Evolutionary conservation across 1,140 invertebrate species (phyloP).

Genomic region (Macrostomum lignano): DNA sequence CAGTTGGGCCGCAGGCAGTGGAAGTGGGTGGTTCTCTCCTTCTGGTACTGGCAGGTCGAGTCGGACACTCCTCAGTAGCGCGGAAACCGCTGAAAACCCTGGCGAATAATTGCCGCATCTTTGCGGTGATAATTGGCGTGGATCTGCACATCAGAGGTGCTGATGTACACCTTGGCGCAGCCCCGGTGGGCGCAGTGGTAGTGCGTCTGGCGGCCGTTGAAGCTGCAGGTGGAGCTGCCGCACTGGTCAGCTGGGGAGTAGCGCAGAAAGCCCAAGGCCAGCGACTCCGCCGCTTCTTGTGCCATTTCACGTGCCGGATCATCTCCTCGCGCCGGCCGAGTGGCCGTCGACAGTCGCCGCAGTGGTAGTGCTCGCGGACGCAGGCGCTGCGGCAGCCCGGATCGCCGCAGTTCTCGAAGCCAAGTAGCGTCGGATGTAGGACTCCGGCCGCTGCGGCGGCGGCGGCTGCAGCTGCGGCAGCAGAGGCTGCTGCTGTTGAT

Average conservation of each 20-base stretch:
- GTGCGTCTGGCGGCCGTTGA: slow-evolving; percentile 85
- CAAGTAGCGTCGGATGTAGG: too few relatives aligned
- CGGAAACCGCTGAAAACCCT: slow-evolving; percentile 69
- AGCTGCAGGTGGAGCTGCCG: slow-evolving; percentile 48
- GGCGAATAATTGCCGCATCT: slow-evolving; percentile 79
- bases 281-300: slow-evolving; percentile 80
- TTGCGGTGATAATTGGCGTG: slow-evolving; percentile 92
- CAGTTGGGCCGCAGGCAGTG: slow-evolving; percentile 65
- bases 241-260: slow-evolving; percentile 71
- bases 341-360: too few relatives aligned
- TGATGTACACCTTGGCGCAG: slow-evolving; percentile 81
- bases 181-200: slow-evolving; percentile 81
- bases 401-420: too few relatives aligned
- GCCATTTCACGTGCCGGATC: slow-evolving; percentile 94
- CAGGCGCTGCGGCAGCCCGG: too few relatives aligned
- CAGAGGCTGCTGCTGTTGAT: too few relatives aligned
- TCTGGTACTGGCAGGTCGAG: slow-evolving; percentile 56
- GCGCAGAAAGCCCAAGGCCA: slow-evolving; percentile 80
- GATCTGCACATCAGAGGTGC: slow-evolving; percentile 94
- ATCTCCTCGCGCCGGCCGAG: slow-evolving; percentile 94
- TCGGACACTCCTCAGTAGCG: slow-evolving; percentile 63
- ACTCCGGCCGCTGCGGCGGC: too few relatives aligned
- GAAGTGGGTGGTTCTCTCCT: slow-evolving; percentile 86
- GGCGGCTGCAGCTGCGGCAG: too few relatives aligned
- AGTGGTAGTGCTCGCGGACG: too few relatives aligned